These are phyloP conservation scores for Gouania willdenowi DNA, from an alignment of 2,797 vertebrate genomes.

Conservation along the genomic window DNA sequence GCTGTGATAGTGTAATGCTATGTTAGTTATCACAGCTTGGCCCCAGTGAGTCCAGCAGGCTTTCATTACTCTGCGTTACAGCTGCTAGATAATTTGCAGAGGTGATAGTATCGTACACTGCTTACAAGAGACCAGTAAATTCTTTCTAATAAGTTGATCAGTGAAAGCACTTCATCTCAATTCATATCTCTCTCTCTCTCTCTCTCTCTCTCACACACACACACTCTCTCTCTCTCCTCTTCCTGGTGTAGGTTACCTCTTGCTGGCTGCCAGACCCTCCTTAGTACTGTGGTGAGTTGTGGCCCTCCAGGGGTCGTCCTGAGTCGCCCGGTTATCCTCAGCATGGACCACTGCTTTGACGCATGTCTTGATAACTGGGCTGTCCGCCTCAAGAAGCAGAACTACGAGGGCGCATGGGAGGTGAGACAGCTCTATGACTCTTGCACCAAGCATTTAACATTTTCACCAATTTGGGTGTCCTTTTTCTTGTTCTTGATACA, in stretches of 20 bases:
- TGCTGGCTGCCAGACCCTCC: slow-evolving; percentile 93
- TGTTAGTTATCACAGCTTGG: slow-evolving; percentile 30
- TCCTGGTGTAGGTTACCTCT: slow-evolving; percentile 84
- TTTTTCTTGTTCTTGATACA: slow-evolving; percentile 14
- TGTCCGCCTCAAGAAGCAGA: slow-evolving; percentile 95
- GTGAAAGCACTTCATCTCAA: slow-evolving; percentile 31
- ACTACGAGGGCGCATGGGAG: slow-evolving; percentile 95
- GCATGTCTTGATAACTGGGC: slow-evolving; percentile 95
- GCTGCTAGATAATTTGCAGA: slow-evolving; percentile 40
- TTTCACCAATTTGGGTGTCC: slow-evolving; percentile 21
- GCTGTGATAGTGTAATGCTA: slow-evolving; percentile 20
- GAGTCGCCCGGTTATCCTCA: slow-evolving; percentile 92
- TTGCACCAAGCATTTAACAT: slow-evolving; percentile 31
- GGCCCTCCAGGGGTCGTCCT: slow-evolving; percentile 94
- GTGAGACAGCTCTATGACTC: slow-evolving; percentile 67
- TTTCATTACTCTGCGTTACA: slow-evolving; percentile 40
- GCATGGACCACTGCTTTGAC: slow-evolving; percentile 96
- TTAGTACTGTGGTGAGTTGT: slow-evolving; percentile 96
- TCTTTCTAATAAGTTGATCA: slow-evolving; percentile 32
- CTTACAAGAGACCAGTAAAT: slow-evolving; percentile 29
- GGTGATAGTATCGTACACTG: slow-evolving; percentile 32
- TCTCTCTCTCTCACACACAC: not conserved
- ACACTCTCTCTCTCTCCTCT: slow-evolving; percentile 1
- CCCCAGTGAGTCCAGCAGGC: slow-evolving; percentile 18
- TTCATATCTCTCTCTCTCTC: slow-evolving; percentile 13